phyloP scores from a whole-genome alignment of 2,888 invertebrate genomes.

The Pardosa pseudoannulata region DNA sequence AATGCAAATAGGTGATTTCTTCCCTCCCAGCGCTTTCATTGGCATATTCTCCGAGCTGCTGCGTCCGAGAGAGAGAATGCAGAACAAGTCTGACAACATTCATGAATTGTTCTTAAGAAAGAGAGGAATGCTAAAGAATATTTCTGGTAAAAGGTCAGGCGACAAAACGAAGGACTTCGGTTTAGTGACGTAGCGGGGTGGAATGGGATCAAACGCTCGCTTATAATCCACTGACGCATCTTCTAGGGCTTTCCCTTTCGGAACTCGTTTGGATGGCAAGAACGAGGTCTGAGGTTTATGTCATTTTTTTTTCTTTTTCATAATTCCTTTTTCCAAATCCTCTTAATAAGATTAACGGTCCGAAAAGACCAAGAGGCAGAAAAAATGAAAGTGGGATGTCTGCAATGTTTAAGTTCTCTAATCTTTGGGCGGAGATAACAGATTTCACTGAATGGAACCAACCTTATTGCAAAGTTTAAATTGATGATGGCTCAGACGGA shows the following conservation, averaged over 20 bases:
- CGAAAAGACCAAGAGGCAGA: not conserved
- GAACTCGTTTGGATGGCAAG: not conserved
- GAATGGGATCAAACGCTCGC: not conserved
- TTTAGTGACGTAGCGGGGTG: not conserved
- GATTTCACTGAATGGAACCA: too few relatives aligned
- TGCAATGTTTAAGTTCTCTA: too few relatives aligned
- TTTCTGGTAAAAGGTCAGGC: conserved; percentile 8
- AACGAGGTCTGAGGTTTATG: not conserved
- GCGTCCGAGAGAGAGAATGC: not conserved
- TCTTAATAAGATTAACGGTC: not conserved
- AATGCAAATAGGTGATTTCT: not conserved
- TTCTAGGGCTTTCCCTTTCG: not conserved
- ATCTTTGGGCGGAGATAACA: too few relatives aligned
- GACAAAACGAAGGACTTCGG: conserved; percentile 4
- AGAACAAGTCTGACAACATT: conserved; percentile 5
- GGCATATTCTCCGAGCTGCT: not conserved
- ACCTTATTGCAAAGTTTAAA: too few relatives aligned
- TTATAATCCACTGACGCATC: not conserved
- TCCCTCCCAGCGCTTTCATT: not conserved
- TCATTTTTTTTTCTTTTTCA: not conserved
- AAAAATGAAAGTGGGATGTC: too few relatives aligned
- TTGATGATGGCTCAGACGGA: too few relatives aligned
- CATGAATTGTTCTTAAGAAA: not conserved
- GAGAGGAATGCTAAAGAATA: not conserved
- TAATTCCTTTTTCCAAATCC: not conserved